Conservation (phyloP, 1,140 invertebrate species). For the Manduca sexta region DNA sequence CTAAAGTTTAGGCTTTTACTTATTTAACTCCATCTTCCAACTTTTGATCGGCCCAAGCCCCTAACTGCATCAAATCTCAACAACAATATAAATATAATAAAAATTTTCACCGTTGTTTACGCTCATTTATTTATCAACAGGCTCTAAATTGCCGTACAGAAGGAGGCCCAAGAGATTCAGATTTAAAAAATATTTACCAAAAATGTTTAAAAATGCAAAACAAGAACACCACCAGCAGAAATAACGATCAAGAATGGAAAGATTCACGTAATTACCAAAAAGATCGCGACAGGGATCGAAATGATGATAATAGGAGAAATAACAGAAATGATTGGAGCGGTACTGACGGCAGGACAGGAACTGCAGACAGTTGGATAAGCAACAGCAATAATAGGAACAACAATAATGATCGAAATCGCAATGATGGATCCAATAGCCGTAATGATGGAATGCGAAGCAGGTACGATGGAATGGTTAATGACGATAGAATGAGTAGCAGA, state of each 20-base stretch:
- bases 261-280: constrained; percentile 26
- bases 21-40: too few relatives aligned
- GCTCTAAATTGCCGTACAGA: constrained; percentile 66
- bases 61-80: too few relatives aligned
- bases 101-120: too few relatives aligned
- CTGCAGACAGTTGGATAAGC: constrained; percentile 5
- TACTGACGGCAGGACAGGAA: not conserved
- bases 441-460: constrained; percentile 20
- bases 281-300: constrained; percentile 27
- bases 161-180: constrained; percentile 61
- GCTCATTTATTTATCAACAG: constrained; percentile 28
- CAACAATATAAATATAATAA: too few relatives aligned
- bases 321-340: constrained; percentile 22
- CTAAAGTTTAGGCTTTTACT: too few relatives aligned
- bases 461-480: constrained; percentile 17
- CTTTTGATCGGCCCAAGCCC: too few relatives aligned
- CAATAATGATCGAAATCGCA: constrained; percentile 13
- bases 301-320: constrained; percentile 14
- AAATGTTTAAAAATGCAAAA: constrained; percentile 45
- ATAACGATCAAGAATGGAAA: constrained; percentile 35
- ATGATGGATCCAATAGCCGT: constrained; percentile 8
- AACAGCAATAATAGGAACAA: constrained; percentile 18
- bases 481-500: constrained; percentile 22
- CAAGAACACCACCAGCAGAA: constrained; percentile 26
- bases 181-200: constrained; percentile 53